These are phyloP conservation scores for Petrocephalus microphthalmus DNA, from an alignment of 2,113 vertebrate species.

Conservation along the genomic window DNA sequence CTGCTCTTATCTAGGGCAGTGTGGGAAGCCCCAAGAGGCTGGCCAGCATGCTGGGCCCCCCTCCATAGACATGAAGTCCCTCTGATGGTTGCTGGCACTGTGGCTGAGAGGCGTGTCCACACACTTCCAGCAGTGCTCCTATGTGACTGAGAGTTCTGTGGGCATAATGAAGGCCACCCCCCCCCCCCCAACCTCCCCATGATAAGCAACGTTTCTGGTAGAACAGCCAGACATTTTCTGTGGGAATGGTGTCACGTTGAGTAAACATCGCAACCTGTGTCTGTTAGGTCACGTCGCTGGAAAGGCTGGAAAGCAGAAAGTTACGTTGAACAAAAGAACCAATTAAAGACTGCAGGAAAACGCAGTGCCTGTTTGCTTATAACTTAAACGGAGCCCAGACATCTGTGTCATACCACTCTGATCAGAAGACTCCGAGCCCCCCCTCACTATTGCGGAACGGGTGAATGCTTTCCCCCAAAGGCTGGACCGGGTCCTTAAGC, in stretches of 20 bases:
- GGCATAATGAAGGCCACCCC: background rate
- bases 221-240: background rate
- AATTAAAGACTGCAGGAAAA: background rate
- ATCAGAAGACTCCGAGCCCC: background rate
- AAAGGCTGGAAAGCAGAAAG: background rate
- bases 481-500: background rate
- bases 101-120: slow-evolving; percentile 1
- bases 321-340: background rate
- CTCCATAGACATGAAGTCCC: background rate
- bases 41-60: background rate
- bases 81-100: background rate
- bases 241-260: background rate
- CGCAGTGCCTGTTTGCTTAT: background rate
- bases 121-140: background rate
- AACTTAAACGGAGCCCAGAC: background rate
- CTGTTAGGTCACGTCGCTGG: background rate
- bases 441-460: background rate
- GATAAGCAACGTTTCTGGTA: background rate
- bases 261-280: background rate
- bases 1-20: background rate
- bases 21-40: background rate
- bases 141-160: background rate
- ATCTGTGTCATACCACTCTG: background rate
- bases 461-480: background rate
- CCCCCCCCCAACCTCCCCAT: background rate